Percentiles rank a stretch among this genome's conserved stretches.
Evolutionary conservation across 2,888 invertebrate species (phyloP).

Genomic region (Athripsodes cinereus): DNA sequence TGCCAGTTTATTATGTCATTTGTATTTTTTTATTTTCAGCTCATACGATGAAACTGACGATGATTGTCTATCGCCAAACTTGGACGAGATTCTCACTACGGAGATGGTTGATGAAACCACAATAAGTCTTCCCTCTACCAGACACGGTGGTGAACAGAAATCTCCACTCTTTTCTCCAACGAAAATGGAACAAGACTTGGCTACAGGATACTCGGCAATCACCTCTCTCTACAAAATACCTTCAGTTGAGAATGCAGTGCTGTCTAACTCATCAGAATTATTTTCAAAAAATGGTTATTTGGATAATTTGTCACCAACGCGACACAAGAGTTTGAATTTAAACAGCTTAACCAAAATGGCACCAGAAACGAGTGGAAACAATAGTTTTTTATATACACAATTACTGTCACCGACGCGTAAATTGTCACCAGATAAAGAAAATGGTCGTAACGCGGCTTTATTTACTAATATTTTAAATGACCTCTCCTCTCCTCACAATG

Average conservation of each 20-base stretch:
- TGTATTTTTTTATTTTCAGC: conserved; percentile 40
- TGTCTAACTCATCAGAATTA: conserved; percentile 27
- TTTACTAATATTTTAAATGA: conserved; percentile 30
- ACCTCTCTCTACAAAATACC: conserved; percentile 47
- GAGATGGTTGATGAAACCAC: conserved; percentile 46
- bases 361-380: conserved; percentile 38
- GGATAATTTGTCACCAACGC: conserved; percentile 43
- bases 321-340: conserved; percentile 46
- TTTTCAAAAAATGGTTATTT: conserved; percentile 34
- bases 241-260: conserved; percentile 29
- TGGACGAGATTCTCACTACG: conserved; percentile 55
- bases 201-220: conserved; percentile 39
- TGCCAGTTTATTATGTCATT: background rate
- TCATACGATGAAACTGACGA: conserved; percentile 66
- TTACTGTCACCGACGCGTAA: conserved; percentile 32
- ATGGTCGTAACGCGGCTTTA: conserved; percentile 10
- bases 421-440: conserved; percentile 32
- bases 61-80: conserved; percentile 61
- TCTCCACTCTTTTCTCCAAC: conserved; percentile 26
- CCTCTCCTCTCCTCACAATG: background rate
- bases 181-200: conserved; percentile 29
- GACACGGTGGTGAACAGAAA: conserved; percentile 30
- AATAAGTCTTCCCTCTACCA: conserved; percentile 31
- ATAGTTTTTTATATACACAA: conserved; percentile 47
- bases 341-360: conserved; percentile 48